Conservation (phyloP, 1,140 invertebrate genomes). For the Leptinotarsa lineolata region DNA sequence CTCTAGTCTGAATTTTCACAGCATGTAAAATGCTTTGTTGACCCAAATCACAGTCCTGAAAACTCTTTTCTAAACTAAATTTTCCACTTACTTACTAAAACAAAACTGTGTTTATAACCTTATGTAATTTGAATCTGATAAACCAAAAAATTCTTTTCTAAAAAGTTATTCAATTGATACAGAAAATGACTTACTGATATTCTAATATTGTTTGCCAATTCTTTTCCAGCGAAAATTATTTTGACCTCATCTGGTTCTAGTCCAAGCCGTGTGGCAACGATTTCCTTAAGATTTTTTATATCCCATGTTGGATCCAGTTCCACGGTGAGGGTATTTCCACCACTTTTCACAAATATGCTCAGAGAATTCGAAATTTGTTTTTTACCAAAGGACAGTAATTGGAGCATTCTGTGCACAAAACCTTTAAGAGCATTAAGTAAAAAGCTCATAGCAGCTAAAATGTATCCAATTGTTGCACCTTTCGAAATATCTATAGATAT, state of each 20-base stretch:
- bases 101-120: no score
- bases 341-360: slow-evolving; percentile 74
- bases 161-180: neutral
- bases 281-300: slow-evolving; percentile 74
- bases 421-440: slow-evolving; percentile 47
- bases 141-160: no score
- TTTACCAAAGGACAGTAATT: slow-evolving; percentile 66
- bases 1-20: slow-evolving; percentile 60
- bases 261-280: slow-evolving; percentile 71
- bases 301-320: slow-evolving; percentile 77
- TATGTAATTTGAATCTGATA: no score
- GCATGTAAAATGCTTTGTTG: slow-evolving; percentile 81
- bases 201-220: slow-evolving; percentile 73
- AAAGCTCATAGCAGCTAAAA: slow-evolving; percentile 25
- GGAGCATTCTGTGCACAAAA: slow-evolving; percentile 66
- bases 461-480: no score
- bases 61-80: no score
- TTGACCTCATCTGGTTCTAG: slow-evolving; percentile 73
- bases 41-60: slow-evolving; percentile 80
- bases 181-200: slow-evolving; percentile 52
- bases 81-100: no score
- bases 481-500: no score
- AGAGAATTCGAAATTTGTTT: slow-evolving; percentile 66
- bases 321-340: slow-evolving; percentile 68
- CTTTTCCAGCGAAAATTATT: slow-evolving; percentile 86